Evolutionary conservation across 2,797 vertebrate genomes (phyloP), one percentile per base, ranked within the genome.

Genomic region (Knipowitschia caucasica): DNA sequence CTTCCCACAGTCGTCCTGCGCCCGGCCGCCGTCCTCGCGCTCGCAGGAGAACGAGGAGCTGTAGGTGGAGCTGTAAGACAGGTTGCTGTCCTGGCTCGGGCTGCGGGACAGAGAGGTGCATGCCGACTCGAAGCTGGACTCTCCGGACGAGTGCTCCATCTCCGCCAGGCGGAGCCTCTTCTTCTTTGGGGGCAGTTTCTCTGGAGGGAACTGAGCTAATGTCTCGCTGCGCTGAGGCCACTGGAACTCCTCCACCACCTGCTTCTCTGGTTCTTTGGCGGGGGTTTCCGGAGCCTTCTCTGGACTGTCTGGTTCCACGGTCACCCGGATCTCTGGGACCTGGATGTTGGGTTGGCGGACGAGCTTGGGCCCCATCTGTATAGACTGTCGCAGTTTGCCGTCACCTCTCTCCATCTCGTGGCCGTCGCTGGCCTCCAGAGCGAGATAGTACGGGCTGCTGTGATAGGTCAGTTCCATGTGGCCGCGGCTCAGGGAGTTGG

Each of bases 191-290:
- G 97, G 97, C 34, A 99, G 83, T 75, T 99, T 99, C 80, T 99
- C 97, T 0, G 95, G 93, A 33, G 97, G 97, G 66, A 99, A 95
- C 61, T 99, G 96, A 80, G 96, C 97, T 73, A 99, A 93, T 1
- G 95, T 99, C 91, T 99, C 96, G 49, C 97, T 99, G 71, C 97
- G 92, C 70, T 98, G 96, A 7, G 97, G 97, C 97, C 97, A 99
- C 73, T 99, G 96, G 64, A 99, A 99, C 77, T 99, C 96, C 80
- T 99, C 97, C 2, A 21, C 36, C 0, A 89, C 71, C 0, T 92
- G 89, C 77, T 93, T 98, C 67, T 99, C 96, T 0, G 89, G 91
- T 62, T 98, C 95, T 83, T 94, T 98, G 18, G 67, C 86, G 51
- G 89, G 92, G 29, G 86, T 64, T 62, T 97, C 95, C 7, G 85